phyloP scores from a whole-genome alignment of 2,888 invertebrate genomes.

The Micoletzkya japonica region DNA sequence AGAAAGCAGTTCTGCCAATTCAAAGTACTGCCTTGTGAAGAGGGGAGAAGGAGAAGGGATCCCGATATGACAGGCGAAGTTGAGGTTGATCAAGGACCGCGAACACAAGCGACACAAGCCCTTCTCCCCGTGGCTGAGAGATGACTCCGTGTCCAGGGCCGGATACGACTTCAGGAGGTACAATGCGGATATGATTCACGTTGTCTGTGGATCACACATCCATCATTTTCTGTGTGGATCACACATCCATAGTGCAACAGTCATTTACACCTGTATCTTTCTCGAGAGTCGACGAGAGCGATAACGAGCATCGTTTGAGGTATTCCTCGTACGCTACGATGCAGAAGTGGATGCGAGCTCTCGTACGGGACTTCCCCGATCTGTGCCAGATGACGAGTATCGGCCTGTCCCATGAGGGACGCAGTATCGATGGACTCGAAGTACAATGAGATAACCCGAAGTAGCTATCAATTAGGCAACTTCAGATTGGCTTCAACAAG shows the following conservation, averaged over 20 bases:
- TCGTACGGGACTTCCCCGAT: constrained; percentile 51
- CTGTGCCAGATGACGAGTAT: constrained; percentile 57
- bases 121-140: constrained; percentile 18
- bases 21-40: no score
- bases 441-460: constrained; percentile 28
- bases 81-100: constrained; percentile 40
- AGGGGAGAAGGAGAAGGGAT: no score
- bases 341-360: constrained; percentile 55
- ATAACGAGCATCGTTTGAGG: constrained; percentile 33
- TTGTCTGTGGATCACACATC: no score
- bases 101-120: constrained; percentile 32
- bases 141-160: constrained; percentile 20
- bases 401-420: constrained; percentile 58
- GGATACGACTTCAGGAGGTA: constrained; percentile 29
- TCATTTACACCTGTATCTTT: not conserved
- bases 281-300: not conserved
- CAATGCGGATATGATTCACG: not conserved
- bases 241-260: no score
- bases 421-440: constrained; percentile 60
- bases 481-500: constrained; percentile 50
- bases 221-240: no score
- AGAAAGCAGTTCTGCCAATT: no score
- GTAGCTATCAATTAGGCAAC: not conserved
- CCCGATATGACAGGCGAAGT: no score
- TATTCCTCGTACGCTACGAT: constrained; percentile 49